Evolutionary conservation across 2,888 invertebrate species (phyloP), one percentile per base, ranked within the genome.

Genomic region (Polylopha cassiicola): DNA sequence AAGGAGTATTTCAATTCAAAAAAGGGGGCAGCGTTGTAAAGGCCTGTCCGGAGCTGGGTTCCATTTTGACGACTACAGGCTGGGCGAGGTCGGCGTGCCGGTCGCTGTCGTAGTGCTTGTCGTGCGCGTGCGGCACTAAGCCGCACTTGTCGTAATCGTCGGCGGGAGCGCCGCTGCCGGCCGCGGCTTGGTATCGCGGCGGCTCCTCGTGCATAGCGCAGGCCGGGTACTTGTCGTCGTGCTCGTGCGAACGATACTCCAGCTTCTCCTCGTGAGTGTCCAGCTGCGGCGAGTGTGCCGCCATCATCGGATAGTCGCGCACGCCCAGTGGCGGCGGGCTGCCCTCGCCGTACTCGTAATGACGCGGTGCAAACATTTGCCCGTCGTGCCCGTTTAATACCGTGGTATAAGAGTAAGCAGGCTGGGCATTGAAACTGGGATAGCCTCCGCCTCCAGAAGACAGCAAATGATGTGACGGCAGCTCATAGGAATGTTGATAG

Each of bases 11-110:
- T 86, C 86, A 91, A 84, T 91, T 91, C 89, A 91, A 88, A 91
- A 92, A 92, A 89, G 91, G 91, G 82, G 92, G 92, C 77, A 92
- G 76, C 37, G 91, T 88, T 22, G 91, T 91, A 64, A 91, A 92
- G 30, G 87, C 88, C 63, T 90, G 90, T 48, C 73, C 87, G 55
- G 66, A 65, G 23, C 77, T 84, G 11, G 89, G 88, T 58, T 89
- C 89, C 81, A 84, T 88, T 53, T 89, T 89, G 33, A 89, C 84
- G 55, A 77, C 88, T 49, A 71, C 87, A 21, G 63, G 78, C 51
- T 73, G 87, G 38, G 69, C 71, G 47, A 71, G 67, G 26, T 86
- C 86, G 16, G 60, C 56, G 53, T 86, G 87, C 31, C 84, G 66
- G 17, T 82, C 82, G 62, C 79, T 65, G 33, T 81, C 84, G 56